Conservation (phyloP, 2,797 vertebrate genomes). For the Neomorphus geoffroyi region DNA sequence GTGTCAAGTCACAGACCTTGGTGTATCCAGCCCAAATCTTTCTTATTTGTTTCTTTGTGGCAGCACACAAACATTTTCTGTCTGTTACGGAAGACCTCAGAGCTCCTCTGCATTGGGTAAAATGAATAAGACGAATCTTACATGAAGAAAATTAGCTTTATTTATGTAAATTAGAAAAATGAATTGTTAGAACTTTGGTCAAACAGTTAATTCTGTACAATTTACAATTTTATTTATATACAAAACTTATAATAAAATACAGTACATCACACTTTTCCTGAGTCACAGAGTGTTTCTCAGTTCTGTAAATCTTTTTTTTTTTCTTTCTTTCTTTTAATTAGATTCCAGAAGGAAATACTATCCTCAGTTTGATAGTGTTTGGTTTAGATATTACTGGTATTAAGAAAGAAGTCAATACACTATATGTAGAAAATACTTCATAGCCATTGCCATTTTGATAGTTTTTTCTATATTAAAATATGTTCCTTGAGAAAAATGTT, state of each 20-base stretch:
- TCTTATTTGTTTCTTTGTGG: neutral
- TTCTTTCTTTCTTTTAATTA: conserved; percentile 23
- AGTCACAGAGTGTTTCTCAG: conserved; percentile 67
- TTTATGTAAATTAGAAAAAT: conserved; percentile 83
- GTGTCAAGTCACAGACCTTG: neutral
- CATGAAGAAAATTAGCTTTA: conserved; percentile 83
- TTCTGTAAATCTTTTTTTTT: neutral
- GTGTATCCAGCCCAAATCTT: neutral
- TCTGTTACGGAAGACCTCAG: neutral
- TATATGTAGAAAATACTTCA: conserved; percentile 66
- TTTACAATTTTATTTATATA: conserved; percentile 80
- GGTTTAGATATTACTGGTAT: conserved; percentile 63
- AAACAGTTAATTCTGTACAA: conserved; percentile 79
- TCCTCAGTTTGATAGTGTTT: conserved; percentile 45
- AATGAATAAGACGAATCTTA: conserved; percentile 51
- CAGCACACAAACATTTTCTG: neutral
- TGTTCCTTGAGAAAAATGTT: conserved; percentile 65
- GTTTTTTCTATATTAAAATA: conserved; percentile 74
- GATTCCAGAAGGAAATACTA: conserved; percentile 47
- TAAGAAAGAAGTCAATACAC: conserved; percentile 40
- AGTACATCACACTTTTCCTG: conserved; percentile 71
- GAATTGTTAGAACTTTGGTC: conserved; percentile 75
- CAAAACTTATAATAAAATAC: conserved; percentile 81
- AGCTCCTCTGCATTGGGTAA: neutral
- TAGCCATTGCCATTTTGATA: conserved; percentile 37